Conservation (phyloP, 2,888 invertebrate species). For the Cerastis rubricosa region DNA sequence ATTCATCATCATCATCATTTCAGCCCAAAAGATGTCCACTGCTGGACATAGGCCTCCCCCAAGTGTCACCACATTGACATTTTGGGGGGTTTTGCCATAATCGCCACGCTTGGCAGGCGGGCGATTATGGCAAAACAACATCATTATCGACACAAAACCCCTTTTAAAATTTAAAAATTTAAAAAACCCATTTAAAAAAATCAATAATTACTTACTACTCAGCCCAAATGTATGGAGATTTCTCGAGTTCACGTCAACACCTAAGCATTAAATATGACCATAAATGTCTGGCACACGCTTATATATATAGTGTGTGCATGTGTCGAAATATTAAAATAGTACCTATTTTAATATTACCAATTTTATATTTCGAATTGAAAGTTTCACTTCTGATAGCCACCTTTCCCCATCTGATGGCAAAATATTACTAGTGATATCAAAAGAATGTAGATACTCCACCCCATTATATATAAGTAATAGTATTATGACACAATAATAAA, state of each 20-base stretch:
- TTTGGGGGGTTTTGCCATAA: too few species aligned
- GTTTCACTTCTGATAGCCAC: background rate
- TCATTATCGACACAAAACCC: background rate
- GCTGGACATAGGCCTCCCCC: too few species aligned
- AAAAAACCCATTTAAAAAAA: background rate
- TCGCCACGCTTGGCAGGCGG: too few species aligned
- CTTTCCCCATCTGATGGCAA: background rate
- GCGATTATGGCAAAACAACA: too few species aligned
- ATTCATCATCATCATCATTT: too few species aligned
- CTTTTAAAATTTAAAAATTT: too few species aligned
- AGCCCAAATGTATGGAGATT: background rate
- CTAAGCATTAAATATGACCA: background rate
- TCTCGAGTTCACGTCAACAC: background rate
- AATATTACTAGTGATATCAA: background rate
- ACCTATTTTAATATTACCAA: background rate
- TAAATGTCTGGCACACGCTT: background rate
- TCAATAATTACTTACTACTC: background rate
- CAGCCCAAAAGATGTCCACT: too few species aligned
- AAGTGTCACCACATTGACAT: too few species aligned
- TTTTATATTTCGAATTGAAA: background rate
- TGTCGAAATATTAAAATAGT: too few species aligned
- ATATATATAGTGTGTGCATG: background rate
- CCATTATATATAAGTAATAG: background rate
- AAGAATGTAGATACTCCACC: background rate
- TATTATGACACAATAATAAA: background rate